Evolutionary conservation across 2,113 vertebrate genomes (phyloP).

Genomic region (Psammodynastes pulverulentus): DNA sequence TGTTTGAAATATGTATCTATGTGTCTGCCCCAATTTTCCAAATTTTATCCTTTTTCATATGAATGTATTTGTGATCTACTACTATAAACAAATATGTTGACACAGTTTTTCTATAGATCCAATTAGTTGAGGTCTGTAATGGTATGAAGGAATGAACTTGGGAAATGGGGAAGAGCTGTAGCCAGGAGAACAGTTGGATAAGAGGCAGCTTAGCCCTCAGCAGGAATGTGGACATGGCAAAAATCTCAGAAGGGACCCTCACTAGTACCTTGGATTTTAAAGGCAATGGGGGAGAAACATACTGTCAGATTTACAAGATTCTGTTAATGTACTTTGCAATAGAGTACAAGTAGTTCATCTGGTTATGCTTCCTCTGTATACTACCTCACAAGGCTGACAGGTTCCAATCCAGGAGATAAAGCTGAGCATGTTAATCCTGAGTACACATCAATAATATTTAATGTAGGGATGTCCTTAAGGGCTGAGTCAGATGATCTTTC

Average conservation of each 20-base stretch:
- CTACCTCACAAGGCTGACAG: not conserved
- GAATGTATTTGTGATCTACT: not conserved
- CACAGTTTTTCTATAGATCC: not conserved
- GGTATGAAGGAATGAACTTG: not conserved
- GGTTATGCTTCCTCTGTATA: not conserved
- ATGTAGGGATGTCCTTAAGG: not conserved
- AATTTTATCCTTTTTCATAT: not conserved
- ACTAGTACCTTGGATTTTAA: not conserved
- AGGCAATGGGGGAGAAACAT: not conserved
- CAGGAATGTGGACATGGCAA: not conserved
- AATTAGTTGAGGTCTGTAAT: not conserved
- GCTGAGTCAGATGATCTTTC: not conserved
- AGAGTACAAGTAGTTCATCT: not conserved
- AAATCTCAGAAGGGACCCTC: not conserved
- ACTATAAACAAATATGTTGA: not conserved
- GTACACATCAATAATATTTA: not conserved
- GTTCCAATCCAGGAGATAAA: not conserved
- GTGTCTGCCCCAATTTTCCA: not conserved
- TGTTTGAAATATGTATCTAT: not conserved
- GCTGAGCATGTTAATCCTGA: not conserved
- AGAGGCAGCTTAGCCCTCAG: not conserved
- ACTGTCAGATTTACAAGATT: not conserved
- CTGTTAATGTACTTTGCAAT: not conserved
- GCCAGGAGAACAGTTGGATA: not conserved
- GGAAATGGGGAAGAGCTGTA: not conserved